Evolutionary conservation across 2,113 vertebrate species (phyloP).

Genomic region (Oxyruncus cristatus): DNA sequence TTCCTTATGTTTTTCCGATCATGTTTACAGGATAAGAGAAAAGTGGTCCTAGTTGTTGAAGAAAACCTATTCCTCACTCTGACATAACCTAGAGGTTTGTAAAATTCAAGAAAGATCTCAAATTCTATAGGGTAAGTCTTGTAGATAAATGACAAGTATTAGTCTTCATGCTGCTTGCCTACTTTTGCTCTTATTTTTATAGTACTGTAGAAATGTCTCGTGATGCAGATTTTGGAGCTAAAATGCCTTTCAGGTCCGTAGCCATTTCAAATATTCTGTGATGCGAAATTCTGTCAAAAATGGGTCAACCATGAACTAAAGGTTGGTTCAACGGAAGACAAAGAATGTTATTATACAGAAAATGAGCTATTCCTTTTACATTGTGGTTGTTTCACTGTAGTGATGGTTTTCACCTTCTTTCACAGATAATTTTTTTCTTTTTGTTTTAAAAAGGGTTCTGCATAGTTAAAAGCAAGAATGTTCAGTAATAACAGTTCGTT

Average conservation of each 20-base stretch:
- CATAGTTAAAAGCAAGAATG: not conserved
- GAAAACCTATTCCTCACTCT: not conserved
- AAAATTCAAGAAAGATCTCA: not conserved
- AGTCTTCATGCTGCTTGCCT: not conserved
- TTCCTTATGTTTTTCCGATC: not conserved
- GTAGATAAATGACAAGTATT: not conserved
- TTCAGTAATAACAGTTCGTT: not conserved
- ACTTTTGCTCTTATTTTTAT: not conserved
- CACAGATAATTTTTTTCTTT: not conserved
- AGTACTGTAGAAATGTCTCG: not conserved
- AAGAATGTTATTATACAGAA: slow-evolving; percentile 28
- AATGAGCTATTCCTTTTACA: slow-evolving; percentile 31
- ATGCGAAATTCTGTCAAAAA: slow-evolving; percentile 55
- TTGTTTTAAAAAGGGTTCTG: not conserved
- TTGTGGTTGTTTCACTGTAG: not conserved
- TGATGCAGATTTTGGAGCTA: not conserved
- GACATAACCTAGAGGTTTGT: not conserved
- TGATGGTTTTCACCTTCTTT: not conserved
- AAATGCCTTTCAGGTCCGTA: slow-evolving; percentile 37
- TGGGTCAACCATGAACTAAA: slow-evolving; percentile 64
- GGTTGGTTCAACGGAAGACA: slow-evolving; percentile 14
- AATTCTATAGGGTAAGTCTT: not conserved
- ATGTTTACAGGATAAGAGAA: not conserved
- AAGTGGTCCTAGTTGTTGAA: not conserved
- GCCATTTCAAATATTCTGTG: slow-evolving; percentile 1